These are phyloP conservation scores for Aromia moschata DNA, from an alignment of 2,888 invertebrate species.

Conservation along the genomic window DNA sequence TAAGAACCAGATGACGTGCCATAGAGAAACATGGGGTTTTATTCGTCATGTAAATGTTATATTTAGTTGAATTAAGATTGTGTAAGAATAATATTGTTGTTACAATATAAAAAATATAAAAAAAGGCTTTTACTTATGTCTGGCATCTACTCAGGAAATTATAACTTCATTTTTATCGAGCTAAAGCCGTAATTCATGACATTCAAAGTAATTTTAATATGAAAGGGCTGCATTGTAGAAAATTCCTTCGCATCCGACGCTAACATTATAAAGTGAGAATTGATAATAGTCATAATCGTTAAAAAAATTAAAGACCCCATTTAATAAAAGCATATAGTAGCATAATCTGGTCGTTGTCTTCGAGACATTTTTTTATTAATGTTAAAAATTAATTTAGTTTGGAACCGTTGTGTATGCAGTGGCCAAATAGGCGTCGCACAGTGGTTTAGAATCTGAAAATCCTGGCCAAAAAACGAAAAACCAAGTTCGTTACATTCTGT, in stretches of 20 bases:
- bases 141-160: too few relatives aligned
- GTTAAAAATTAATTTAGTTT: slow-evolving; percentile 20
- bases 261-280: slow-evolving; percentile 46
- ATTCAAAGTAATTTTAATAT: slow-evolving; percentile 36
- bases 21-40: too few relatives aligned
- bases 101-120: too few relatives aligned
- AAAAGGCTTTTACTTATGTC: too few relatives aligned
- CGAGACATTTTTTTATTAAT: slow-evolving; percentile 23
- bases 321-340: slow-evolving; percentile 27
- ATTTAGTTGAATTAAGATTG: too few relatives aligned
- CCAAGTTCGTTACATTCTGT: too few relatives aligned
- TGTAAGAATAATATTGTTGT: too few relatives aligned
- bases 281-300: slow-evolving; percentile 41
- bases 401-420: slow-evolving; percentile 1
- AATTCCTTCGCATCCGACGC: slow-evolving; percentile 47
- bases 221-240: slow-evolving; percentile 46
- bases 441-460: too few relatives aligned
- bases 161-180: slow-evolving; percentile 23
- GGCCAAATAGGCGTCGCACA: slow-evolving; percentile 10
- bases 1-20: too few relatives aligned
- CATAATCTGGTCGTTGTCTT: slow-evolving; percentile 22
- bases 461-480: too few relatives aligned
- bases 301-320: slow-evolving; percentile 37
- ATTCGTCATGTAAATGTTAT: too few relatives aligned
- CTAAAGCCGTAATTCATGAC: slow-evolving; percentile 35